Base-by-base conservation (phyloP, 1,140 invertebrate species). In the Cotesia chilonis region DNA sequence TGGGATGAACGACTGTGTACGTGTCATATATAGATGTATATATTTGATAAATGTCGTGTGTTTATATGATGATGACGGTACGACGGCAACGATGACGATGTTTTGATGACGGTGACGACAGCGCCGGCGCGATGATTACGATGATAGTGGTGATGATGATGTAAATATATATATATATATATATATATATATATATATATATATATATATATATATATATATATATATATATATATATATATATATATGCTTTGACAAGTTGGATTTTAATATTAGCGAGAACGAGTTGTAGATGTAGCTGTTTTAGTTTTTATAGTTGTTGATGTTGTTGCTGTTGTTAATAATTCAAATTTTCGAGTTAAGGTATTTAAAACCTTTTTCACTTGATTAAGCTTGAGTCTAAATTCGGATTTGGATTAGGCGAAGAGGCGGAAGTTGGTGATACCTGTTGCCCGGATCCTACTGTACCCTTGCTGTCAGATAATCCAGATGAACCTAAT, bases 361-460 rank as follows among this genome's bases (percentile, higher is more conserved):
- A 84, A 87, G 82, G 86, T 47, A 10, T 47, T 7, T 86, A 86
- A 87, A 87, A 85, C 85, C 85, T 86, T 85, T 86, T 86, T 87
- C 85, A 86, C 85, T 87, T 87, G 79, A 87, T 85, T 80, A 87
- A 72, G 73, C 83, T 85, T 71, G 85, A 85, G 72, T 87, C 85
- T 85, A 86, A 79, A 82, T 85, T 87, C 80, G 84, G 81, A 81
- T 84, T 87, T 71, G 85, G 81, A 75, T 86, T 87, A 83, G 83
- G 83, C 83, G 83, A 84, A 70, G 80, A 79, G 73, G 83, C 79
- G 28, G 82, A 82, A 74, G 84, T 82, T 74, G 85, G 84, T 80
- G 85, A 82, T 83, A 85, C 83, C 79, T 86, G 84, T 75, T 81
- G 78, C 77, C 82, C 82, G 76, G 81, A 80, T 69, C 80, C 78